These are phyloP conservation scores for Neogobius melanostomus DNA, from an alignment of 2,113 vertebrate genomes.

Conservation along the genomic window DNA sequence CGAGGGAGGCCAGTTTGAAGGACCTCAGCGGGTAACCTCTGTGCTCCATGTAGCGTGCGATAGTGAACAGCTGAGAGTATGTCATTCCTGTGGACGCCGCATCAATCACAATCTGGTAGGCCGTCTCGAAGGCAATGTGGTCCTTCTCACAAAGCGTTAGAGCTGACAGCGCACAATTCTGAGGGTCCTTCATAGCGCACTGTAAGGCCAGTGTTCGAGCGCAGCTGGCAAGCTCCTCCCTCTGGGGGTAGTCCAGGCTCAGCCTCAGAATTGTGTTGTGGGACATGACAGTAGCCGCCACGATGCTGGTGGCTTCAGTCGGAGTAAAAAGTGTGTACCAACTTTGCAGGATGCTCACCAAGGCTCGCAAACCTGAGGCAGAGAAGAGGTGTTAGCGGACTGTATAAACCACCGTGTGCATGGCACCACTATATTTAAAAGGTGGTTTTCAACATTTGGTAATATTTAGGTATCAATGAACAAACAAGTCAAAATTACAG, in stretches of 20 bases:
- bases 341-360: slow-evolving; percentile 97
- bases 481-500: too few species aligned
- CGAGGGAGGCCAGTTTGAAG: slow-evolving; percentile 94
- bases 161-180: slow-evolving; percentile 96
- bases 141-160: slow-evolving; percentile 98
- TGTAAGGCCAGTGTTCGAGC: slow-evolving; percentile 93
- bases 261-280: slow-evolving; percentile 96
- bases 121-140: slow-evolving; percentile 97
- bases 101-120: slow-evolving; percentile 97
- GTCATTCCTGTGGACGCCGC: slow-evolving; percentile 95
- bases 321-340: slow-evolving; percentile 99
- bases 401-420: too few species aligned
- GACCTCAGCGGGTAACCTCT: slow-evolving; percentile 94
- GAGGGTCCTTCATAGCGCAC: slow-evolving; percentile 98
- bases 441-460: too few species aligned
- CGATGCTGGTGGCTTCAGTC: slow-evolving; percentile 96
- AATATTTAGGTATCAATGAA: too few species aligned
- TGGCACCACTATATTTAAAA: too few species aligned
- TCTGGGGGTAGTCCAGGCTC: slow-evolving; percentile 93
- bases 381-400: neutral
- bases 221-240: slow-evolving; percentile 95
- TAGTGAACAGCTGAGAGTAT: slow-evolving; percentile 97
- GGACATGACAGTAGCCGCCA: slow-evolving; percentile 94
- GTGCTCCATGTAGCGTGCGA: slow-evolving; percentile 98
- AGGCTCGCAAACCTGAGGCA: slow-evolving; percentile 84